A percentile compares a stretch with the other conserved stretches of the same genome.
Conservation (phyloP, 2,888 invertebrate species). For the Gastrophysa polygoni region DNA sequence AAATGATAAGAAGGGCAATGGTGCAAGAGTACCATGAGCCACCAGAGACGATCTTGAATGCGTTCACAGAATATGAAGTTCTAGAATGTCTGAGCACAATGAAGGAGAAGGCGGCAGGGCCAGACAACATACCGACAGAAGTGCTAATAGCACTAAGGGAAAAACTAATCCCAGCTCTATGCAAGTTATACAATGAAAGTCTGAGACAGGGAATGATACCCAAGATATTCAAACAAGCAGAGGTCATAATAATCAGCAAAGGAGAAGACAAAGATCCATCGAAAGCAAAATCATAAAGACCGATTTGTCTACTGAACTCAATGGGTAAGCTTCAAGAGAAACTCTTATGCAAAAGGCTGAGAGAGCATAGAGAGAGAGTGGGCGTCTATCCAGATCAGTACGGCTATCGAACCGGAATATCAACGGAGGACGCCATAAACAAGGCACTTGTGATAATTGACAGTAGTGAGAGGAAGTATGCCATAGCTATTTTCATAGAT, state of each 20-base stretch:
- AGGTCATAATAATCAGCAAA: slow-evolving; percentile 1
- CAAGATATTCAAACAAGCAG: background rate
- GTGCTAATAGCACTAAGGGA: background rate
- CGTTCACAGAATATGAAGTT: background rate
- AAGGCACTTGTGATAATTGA: background rate
- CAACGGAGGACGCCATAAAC: slow-evolving; percentile 11
- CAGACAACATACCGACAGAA: slow-evolving; percentile 1
- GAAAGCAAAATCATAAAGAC: slow-evolving; percentile 5
- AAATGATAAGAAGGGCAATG: background rate
- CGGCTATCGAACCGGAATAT: slow-evolving; percentile 13
- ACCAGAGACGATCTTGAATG: background rate
- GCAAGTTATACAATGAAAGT: slow-evolving; percentile 11
- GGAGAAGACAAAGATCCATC: slow-evolving; percentile 10
- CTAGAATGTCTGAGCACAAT: background rate
- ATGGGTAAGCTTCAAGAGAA: slow-evolving; percentile 1
- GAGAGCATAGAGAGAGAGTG: background rate
- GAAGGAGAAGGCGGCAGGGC: slow-evolving; percentile 15
- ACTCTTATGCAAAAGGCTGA: background rate
- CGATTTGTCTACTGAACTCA: slow-evolving; percentile 4
- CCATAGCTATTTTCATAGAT: slow-evolving; percentile 1
- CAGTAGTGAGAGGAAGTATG: background rate
- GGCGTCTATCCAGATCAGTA: slow-evolving; percentile 4
- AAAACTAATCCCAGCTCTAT: background rate
- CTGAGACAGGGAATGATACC: slow-evolving; percentile 1
- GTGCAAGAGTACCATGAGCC: background rate